Base-by-base conservation (phyloP, 2,797 vertebrate genomes). In the Pempheris klunzingeri region DNA sequence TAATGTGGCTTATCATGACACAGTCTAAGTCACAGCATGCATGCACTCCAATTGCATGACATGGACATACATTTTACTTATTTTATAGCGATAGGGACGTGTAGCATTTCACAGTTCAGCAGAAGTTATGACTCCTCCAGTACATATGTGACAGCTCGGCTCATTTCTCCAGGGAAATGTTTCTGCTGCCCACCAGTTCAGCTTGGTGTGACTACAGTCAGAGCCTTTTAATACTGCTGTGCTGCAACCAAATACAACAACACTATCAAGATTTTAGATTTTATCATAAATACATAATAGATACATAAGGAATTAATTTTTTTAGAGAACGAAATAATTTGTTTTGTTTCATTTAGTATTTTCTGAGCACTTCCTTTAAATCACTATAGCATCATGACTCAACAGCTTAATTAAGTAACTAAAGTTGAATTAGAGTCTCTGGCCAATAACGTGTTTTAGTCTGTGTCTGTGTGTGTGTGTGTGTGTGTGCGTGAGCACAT, bases 121-220 rank as follows among this genome's bases (percentile, higher is more conserved):
- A 75, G 22, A 61, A 34, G 43, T 63, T 17, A 59, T 54, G 11
- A 57, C 57, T 49, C 5, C 28, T 36, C 44, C 12, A 38, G 17
- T 39, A 38, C 6, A 58, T 7, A 47, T 66, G 30, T 72, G 61
- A 76, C 41, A 71, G 47, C 15, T 63, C 41, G n/a, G 14, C 36
- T 60, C 17, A 46, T 54, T 70, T 72, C 65, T 78, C 41, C 28
- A 73, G 47, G 43, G 24, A 75, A 44, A 30, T 52, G 14, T 68
- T 22, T 65, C 18, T 9, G 10, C 55, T 24, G 57, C 39, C 5
- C 17, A 47, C 24, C 58, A 72, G 44, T 49, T 58, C 30, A 36
- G 32, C 38, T 50, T 3, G 5, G 20, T n/a, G 22, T n/a, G 26
- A 46, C 24, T 58, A 22, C n/a, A 68, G 44, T 63, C 36, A 28